A percentile compares a stretch with the other conserved stretches of the same genome.
Conservation (phyloP, 2,113 vertebrate species). For the Notiomystis cincta region DNA sequence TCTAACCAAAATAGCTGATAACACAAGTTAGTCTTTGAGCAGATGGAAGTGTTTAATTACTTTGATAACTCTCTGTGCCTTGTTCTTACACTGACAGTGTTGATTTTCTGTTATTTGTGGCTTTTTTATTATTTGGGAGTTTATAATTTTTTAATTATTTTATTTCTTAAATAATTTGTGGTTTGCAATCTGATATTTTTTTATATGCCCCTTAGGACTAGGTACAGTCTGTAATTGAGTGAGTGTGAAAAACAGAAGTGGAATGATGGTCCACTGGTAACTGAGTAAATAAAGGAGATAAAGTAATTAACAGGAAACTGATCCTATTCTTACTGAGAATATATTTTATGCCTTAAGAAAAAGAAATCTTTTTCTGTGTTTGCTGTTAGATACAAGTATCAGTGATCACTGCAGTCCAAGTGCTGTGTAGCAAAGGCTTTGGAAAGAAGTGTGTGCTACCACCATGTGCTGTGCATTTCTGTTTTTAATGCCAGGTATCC, state of each 20-base stretch:
- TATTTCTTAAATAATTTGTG: background rate
- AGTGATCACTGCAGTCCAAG: background rate
- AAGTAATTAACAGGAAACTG: background rate
- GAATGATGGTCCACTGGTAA: background rate
- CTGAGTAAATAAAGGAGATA: background rate
- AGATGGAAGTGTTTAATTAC: background rate
- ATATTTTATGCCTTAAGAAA: background rate
- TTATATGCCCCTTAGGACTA: background rate
- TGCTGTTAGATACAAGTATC: background rate
- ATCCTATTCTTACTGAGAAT: background rate
- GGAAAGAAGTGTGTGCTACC: background rate
- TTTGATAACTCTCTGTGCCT: background rate
- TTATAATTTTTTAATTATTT: background rate
- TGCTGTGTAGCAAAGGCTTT: background rate
- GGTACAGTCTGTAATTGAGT: background rate
- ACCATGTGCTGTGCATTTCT: background rate
- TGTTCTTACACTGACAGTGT: background rate
- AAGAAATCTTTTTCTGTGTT: background rate
- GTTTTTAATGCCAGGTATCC: background rate
- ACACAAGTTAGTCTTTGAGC: background rate
- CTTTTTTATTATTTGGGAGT: background rate
- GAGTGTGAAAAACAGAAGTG: background rate
- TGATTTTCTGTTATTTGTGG: background rate
- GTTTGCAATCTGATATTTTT: background rate
- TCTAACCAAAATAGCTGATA: background rate